phyloP scores from a whole-genome alignment of 2,113 vertebrate species.

The Procavia capensis region DNA sequence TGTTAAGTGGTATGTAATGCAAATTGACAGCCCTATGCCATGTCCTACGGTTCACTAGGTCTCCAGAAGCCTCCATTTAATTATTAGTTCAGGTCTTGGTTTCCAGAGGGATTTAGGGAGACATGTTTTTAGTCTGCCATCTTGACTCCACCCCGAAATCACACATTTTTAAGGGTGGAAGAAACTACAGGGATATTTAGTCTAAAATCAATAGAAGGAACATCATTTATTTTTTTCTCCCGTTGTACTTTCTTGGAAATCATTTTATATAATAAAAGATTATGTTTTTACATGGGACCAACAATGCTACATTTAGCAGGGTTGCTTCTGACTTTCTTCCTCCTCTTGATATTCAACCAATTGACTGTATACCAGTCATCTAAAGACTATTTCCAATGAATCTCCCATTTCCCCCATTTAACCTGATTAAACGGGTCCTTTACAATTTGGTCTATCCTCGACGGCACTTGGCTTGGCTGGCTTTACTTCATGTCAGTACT shows the following conservation, averaged over 20 bases:
- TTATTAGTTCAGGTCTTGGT: too few species aligned
- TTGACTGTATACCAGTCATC: background rate
- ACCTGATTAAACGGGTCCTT: constrained; percentile 28
- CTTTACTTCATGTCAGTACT: constrained; percentile 7
- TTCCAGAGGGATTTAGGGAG: too few species aligned
- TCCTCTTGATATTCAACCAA: background rate
- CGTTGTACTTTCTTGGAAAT: background rate
- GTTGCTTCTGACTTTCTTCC: constrained; percentile 37
- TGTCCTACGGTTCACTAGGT: too few species aligned
- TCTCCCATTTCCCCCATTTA: background rate
- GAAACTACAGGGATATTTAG: background rate
- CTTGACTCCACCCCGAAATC: too few species aligned
- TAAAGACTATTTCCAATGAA: constrained; percentile 8
- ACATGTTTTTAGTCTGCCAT: too few species aligned
- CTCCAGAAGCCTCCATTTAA: too few species aligned
- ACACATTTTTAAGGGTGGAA: background rate
- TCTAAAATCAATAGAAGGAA: background rate
- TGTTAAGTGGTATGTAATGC: too few species aligned
- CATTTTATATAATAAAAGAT: constrained; percentile 29
- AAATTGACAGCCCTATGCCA: too few species aligned
- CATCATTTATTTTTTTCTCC: background rate
- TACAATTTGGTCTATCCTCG: background rate
- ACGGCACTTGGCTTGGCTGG: too few species aligned
- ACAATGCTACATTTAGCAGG: background rate
- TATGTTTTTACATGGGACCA: background rate